phyloP scores from a whole-genome alignment of 2,113 vertebrate species.

The Centropus unirufus region DNA sequence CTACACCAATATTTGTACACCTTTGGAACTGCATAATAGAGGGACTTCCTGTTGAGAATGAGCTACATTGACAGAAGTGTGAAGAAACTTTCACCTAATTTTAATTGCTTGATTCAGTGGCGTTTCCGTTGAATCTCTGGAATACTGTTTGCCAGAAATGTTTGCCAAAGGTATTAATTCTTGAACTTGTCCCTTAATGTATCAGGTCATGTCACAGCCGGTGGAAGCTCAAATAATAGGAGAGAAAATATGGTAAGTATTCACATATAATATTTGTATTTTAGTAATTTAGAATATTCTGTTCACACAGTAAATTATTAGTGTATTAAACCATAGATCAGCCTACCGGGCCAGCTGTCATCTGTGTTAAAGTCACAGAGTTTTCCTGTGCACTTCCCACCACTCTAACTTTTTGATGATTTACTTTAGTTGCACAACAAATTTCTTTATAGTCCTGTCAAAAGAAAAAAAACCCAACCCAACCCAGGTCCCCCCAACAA shows the following conservation, averaged over 20 bases:
- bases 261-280: not conserved
- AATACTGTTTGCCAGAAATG: not conserved
- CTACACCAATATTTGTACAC: not conserved
- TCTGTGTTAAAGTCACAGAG: not conserved
- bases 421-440: not conserved
- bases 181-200: not conserved
- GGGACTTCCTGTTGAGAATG: not conserved
- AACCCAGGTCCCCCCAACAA: not conserved
- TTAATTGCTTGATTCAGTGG: not conserved
- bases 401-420: not conserved
- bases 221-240: not conserved
- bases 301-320: not conserved
- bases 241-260: slow-evolving; percentile 16
- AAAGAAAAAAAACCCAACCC: not conserved
- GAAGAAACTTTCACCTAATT: not conserved
- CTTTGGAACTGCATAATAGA: not conserved
- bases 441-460: not conserved
- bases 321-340: not conserved
- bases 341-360: not conserved
- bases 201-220: not conserved
- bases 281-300: not conserved
- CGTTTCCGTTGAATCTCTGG: not conserved
- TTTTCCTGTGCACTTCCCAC: not conserved
- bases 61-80: not conserved
- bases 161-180: not conserved